Evolutionary conservation across 2,113 vertebrate species (phyloP).

Genomic region (Spheniscus mendiculus): DNA sequence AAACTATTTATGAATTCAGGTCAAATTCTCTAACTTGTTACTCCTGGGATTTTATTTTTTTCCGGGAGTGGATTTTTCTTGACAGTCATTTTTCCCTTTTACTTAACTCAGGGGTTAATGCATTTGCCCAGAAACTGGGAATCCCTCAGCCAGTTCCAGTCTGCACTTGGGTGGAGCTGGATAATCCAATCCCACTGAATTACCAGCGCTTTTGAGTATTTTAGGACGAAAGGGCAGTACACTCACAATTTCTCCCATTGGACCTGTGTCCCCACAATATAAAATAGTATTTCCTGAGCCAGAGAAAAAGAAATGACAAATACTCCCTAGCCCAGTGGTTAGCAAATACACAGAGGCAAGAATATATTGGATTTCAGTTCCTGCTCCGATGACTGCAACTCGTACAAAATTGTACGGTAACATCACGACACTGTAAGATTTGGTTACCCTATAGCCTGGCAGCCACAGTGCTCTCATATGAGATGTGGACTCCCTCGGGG

Average conservation of each 20-base stretch:
- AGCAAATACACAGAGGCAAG: not conserved
- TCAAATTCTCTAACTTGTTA: not conserved
- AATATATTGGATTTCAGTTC: not conserved
- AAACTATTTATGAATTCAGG: constrained; percentile 7
- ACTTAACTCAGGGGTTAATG: not conserved
- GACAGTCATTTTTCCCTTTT: not conserved
- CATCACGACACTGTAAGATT: not conserved
- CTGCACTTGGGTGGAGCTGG: not conserved
- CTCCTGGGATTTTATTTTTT: not conserved
- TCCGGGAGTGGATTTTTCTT: not conserved
- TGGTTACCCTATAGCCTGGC: not conserved
- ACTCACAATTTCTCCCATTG: not conserved
- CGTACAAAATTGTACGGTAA: not conserved
- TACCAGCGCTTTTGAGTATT: not conserved
- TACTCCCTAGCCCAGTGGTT: not conserved
- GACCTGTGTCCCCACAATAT: not conserved
- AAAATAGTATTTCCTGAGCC: not conserved
- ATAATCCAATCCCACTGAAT: not conserved
- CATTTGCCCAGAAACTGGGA: not conserved
- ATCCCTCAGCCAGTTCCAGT: not conserved
- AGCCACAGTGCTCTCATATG: not conserved
- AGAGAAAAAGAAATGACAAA: not conserved
- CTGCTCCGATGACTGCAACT: not conserved
- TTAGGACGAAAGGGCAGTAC: not conserved
- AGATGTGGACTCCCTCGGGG: not conserved